phyloP scores from a whole-genome alignment of 92 coral and sea anemone genomes.

The Palythoa heliodiscus region DNA sequence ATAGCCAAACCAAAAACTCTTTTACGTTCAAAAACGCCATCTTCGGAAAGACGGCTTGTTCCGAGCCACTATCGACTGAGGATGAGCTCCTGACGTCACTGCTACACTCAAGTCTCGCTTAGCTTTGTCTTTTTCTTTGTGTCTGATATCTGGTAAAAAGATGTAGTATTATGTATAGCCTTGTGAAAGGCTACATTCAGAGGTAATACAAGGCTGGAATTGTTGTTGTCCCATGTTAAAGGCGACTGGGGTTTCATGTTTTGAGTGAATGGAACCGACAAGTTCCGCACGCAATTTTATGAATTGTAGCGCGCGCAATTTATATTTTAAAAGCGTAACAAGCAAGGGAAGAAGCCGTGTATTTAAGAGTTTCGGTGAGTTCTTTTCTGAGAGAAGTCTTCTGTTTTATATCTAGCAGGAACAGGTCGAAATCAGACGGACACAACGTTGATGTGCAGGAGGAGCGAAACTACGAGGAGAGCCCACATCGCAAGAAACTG shows the following conservation, averaged over 20 bases:
- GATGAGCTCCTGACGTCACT: constrained; percentile 3
- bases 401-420: constrained; percentile 22
- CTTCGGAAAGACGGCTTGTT: neutral
- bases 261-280: neutral
- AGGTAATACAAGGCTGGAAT: constrained; percentile 49
- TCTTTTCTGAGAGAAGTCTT: neutral
- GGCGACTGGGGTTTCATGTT: neutral
- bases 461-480: neutral
- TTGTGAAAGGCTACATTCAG: constrained; percentile 80
- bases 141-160: neutral
- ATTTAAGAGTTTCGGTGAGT: neutral
- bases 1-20: neutral
- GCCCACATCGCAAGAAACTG: neutral
- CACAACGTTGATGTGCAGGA: neutral
- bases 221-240: neutral
- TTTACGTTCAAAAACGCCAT: neutral
- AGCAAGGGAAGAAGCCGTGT: neutral
- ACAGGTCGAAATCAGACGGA: constrained; percentile 41
- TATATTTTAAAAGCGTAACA: neutral
- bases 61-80: neutral
- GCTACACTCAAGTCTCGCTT: no score
- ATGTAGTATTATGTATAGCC: constrained; percentile 76
- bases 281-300: neutral
- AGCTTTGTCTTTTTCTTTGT: no score
- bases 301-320: neutral